Base-by-base conservation (phyloP, 2,888 invertebrate genomes). In the Taphrorychus bicolor region DNA sequence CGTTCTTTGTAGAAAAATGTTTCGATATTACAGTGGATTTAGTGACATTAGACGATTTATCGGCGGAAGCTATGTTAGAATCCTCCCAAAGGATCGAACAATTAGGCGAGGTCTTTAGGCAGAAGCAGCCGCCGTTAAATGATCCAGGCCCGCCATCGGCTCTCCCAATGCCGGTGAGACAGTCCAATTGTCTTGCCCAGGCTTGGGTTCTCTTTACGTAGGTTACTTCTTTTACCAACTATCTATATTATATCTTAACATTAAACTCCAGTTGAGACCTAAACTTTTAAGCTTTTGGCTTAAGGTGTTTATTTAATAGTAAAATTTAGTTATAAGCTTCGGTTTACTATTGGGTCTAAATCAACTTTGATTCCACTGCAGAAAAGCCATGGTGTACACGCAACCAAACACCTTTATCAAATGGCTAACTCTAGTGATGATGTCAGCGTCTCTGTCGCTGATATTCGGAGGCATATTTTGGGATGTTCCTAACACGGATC, bases 21-120 rank as follows among this genome's bases (percentile, higher is more conserved):
- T 22, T 21, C 5, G 21, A 51, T 41, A 16, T 84, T 85, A 1
- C 81, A 96, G 96, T 97, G 83, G 97, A 97, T 82, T 84, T 97
- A 75, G 96, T 97, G 17, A 97, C 97, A 0, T 82, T 97, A 74
- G 97, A 97, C 80, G 95, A 95, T 80, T 84, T 97, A 58, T 95
- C 96, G 2, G 92, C 94, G 2, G 97, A 97, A 76, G 97, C 97
- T 19, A 92, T 97, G 91, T 82, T 95, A 61, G 97, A 97, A 82
- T 97, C 97, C 0, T 94, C 95, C 5, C 95, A 95, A 69, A 88
- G 97, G 73, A 95, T 97, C 73, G 94, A 95, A 76, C 93, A 94
- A 69, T 83, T 97, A 42, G 94, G 94, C 2, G 93, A 93, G 73
- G 88, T 94, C 61, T 93, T 92, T 77, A 87, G 90, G 73, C 86